Conservation (phyloP, 2,888 invertebrate genomes). For the Melanchra persicariae region DNA sequence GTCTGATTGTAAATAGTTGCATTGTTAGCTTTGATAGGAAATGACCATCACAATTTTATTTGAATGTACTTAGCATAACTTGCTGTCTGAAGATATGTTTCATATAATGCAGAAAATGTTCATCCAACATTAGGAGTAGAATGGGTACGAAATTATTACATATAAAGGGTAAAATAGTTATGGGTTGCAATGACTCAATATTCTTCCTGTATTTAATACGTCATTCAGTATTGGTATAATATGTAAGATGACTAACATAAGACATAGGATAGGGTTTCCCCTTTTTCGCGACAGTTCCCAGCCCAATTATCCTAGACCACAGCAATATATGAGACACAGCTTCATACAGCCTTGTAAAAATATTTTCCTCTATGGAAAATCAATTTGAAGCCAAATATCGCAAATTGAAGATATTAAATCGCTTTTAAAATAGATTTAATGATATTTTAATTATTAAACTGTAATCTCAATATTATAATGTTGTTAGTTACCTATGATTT, state of each 20-base stretch:
- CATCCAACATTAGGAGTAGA: slow-evolving; percentile 1
- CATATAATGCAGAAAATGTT: slow-evolving; percentile 28
- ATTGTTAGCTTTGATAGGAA: slow-evolving; percentile 67
- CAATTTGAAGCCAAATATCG: slow-evolving; percentile 87
- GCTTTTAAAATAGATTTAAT: slow-evolving; percentile 77
- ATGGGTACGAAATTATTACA: slow-evolving; percentile 19
- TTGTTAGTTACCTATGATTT: slow-evolving; percentile 86
- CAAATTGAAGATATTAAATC: slow-evolving; percentile 78
- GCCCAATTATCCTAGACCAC: slow-evolving; percentile 19
- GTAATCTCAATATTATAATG: slow-evolving; percentile 83
- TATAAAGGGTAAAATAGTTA: slow-evolving; percentile 31
- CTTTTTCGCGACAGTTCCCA: slow-evolving; percentile 12
- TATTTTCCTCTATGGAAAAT: slow-evolving; percentile 72
- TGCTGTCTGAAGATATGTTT: slow-evolving; percentile 66
- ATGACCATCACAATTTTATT: slow-evolving; percentile 81
- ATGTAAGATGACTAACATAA: slow-evolving; percentile 51
- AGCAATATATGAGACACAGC: slow-evolving; percentile 65
- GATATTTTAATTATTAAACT: slow-evolving; percentile 73
- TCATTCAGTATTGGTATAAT: slow-evolving; percentile 42
- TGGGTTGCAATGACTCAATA: slow-evolving; percentile 8
- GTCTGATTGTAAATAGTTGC: slow-evolving; percentile 86
- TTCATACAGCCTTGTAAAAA: slow-evolving; percentile 67
- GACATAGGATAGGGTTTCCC: slow-evolving; percentile 35
- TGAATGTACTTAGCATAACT: slow-evolving; percentile 70
- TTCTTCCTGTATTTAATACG: slow-evolving; percentile 45